Conservation (phyloP, 1,140 invertebrate genomes). For the Brachionus rotundiformis region DNA sequence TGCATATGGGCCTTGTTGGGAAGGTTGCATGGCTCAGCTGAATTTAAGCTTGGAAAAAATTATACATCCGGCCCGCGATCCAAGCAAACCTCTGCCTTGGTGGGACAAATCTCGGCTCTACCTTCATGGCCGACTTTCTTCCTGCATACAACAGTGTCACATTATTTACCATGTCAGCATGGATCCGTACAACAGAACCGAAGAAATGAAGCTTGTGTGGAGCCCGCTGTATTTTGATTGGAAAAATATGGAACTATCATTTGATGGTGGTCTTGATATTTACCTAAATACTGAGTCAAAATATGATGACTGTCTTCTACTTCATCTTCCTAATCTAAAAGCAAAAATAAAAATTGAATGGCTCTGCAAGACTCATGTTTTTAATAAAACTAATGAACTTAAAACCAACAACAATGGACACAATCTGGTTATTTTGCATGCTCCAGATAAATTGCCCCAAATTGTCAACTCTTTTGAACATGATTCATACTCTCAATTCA, state of each 20-base stretch:
- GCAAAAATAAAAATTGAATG: slow-evolving; percentile 37
- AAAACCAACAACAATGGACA: slow-evolving; percentile 72
- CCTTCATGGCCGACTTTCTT: slow-evolving; percentile 85
- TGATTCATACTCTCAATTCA: slow-evolving; percentile 76
- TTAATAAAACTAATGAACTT: not conserved
- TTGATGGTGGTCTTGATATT: slow-evolving; percentile 80
- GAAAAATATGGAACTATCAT: slow-evolving; percentile 80
- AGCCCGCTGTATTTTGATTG: slow-evolving; percentile 85
- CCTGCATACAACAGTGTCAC: slow-evolving; percentile 81
- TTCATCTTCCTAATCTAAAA: slow-evolving; percentile 77
- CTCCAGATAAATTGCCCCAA: slow-evolving; percentile 91
- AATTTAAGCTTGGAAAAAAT: slow-evolving; percentile 77
- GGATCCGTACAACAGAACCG: slow-evolving; percentile 96
- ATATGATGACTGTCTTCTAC: slow-evolving; percentile 90
- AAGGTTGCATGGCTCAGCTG: slow-evolving; percentile 91
- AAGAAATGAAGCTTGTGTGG: slow-evolving; percentile 96
- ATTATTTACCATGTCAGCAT: slow-evolving; percentile 85
- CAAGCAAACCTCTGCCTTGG: slow-evolving; percentile 86
- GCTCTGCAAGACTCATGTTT: slow-evolving; percentile 24
- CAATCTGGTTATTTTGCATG: slow-evolving; percentile 91
- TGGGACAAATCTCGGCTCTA: slow-evolving; percentile 95
- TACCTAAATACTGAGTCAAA: slow-evolving; percentile 94
- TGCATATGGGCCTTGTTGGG: slow-evolving; percentile 75
- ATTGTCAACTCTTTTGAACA: slow-evolving; percentile 73
- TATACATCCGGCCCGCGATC: slow-evolving; percentile 86